A percentile compares a stretch with the other conserved stretches of the same genome.
Conservation (phyloP, 2,888 invertebrate species). For the Cantharis lateralis region DNA sequence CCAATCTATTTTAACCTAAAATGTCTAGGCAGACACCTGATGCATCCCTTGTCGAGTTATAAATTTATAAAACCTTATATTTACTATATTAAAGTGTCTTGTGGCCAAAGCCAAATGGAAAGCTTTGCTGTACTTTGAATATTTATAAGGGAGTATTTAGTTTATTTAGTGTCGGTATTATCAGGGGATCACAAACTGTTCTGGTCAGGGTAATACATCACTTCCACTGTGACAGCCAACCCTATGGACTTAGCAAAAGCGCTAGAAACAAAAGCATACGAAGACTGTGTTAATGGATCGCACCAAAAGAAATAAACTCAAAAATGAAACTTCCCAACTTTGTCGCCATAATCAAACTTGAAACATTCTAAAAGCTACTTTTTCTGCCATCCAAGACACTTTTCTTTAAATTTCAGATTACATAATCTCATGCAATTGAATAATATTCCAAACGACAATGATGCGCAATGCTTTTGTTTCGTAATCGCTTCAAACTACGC, state of each 20-base stretch:
- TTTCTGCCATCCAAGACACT: background rate
- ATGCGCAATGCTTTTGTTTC: no score
- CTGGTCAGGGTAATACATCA: constrained; percentile 49
- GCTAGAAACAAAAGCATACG: constrained; percentile 26
- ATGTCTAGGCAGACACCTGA: constrained; percentile 9
- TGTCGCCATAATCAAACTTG: background rate
- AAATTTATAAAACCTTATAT: constrained; percentile 21
- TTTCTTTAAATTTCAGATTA: no score
- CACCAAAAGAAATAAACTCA: constrained; percentile 23
- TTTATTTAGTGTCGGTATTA: constrained; percentile 48
- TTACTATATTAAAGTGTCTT: constrained; percentile 24
- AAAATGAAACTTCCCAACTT: background rate
- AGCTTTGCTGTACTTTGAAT: constrained; percentile 29
- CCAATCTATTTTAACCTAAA: constrained; percentile 12
- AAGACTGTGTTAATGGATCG: constrained; percentile 44
- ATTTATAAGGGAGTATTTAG: constrained; percentile 36
- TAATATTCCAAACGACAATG: no score
- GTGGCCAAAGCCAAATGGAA: constrained; percentile 18
- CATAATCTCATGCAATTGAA: no score
- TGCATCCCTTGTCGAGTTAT: constrained; percentile 17
- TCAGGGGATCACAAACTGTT: constrained; percentile 48
- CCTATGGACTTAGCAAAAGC: constrained; percentile 26
- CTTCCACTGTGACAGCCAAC: constrained; percentile 44
- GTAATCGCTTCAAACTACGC: no score
- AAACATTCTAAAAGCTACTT: background rate